A percentile compares a stretch with the other conserved stretches of the same genome.
These are phyloP conservation scores for Polypterus bichir DNA, from an alignment of 2,113 vertebrate genomes.

Conservation along the genomic window DNA sequence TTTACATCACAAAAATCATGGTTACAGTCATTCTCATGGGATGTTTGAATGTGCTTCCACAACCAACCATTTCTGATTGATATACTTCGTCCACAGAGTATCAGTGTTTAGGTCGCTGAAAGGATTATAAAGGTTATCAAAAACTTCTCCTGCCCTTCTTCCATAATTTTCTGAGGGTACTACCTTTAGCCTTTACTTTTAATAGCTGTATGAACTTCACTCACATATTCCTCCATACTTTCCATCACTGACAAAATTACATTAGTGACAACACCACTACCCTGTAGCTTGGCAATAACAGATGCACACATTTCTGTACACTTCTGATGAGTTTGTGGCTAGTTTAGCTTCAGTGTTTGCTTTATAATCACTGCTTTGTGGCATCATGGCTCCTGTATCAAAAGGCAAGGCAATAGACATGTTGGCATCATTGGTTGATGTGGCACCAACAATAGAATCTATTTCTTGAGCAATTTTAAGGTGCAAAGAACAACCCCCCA, in stretches of 20 bases:
- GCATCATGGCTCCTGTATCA: too few relatives aligned
- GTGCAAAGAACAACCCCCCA: too few relatives aligned
- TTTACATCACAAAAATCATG: conserved; percentile 7
- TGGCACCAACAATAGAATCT: too few relatives aligned
- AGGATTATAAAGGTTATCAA: conserved; percentile 3
- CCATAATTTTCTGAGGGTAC: neutral
- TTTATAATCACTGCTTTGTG: too few relatives aligned
- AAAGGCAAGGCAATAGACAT: too few relatives aligned
- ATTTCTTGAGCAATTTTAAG: too few relatives aligned
- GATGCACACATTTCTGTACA: conserved; percentile 10
- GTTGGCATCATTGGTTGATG: too few relatives aligned
- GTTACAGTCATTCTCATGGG: neutral
- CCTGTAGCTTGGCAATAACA: conserved; percentile 8
- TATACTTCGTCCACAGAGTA: conserved; percentile 6
- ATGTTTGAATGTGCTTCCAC: neutral
- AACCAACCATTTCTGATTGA: neutral
- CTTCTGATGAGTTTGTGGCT: too few relatives aligned
- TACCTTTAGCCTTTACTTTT: conserved; percentile 4
- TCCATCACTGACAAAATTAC: conserved; percentile 2
- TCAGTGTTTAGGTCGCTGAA: conserved; percentile 9
- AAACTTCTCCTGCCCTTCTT: conserved; percentile 8
- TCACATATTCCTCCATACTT: conserved; percentile 11
- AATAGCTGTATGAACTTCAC: conserved; percentile 5
- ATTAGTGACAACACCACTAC: conserved; percentile 9
- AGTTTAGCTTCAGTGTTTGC: too few relatives aligned